A percentile compares a stretch with the other conserved stretches of the same genome.
Evolutionary conservation across 92 coral and sea anemone species (phyloP).

Genomic region (Epizoanthus ramosus): DNA sequence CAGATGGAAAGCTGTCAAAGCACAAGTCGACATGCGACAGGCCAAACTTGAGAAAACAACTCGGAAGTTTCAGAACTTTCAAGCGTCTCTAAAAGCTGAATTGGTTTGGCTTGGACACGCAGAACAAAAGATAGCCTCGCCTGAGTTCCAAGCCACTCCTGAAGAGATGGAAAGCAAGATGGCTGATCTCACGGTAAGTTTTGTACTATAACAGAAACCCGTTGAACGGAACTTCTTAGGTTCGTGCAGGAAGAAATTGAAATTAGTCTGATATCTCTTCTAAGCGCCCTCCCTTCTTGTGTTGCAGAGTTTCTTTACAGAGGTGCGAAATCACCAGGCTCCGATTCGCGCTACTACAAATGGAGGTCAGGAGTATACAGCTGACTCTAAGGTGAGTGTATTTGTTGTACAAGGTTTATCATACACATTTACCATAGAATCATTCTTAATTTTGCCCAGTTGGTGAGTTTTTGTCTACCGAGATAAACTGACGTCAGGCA

Average conservation of each 20-base stretch:
- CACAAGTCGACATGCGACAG: slow-evolving; percentile 77
- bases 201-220: neutral
- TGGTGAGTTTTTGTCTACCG: no score
- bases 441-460: no score
- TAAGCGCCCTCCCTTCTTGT: neutral
- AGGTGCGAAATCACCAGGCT: slow-evolving; percentile 83
- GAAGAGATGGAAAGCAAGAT: slow-evolving; percentile 73
- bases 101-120: slow-evolving; percentile 81
- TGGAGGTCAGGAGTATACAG: slow-evolving; percentile 72
- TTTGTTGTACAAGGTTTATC: neutral
- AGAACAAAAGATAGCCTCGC: slow-evolving; percentile 69
- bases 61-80: slow-evolving; percentile 71
- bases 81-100: slow-evolving; percentile 69
- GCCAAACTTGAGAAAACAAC: slow-evolving; percentile 64
- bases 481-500: no score
- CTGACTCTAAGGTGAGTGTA: slow-evolving; percentile 77
- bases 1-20: slow-evolving; percentile 79
- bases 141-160: slow-evolving; percentile 47
- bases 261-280: neutral
- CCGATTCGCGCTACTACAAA: slow-evolving; percentile 71
- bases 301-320: slow-evolving; percentile 81
- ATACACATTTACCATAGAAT: neutral
- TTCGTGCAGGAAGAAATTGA: no score
- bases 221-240: no score
- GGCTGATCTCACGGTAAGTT: slow-evolving; percentile 87